Evolutionary conservation across 2,888 invertebrate species (phyloP).

Genomic region (Nineta flava): DNA sequence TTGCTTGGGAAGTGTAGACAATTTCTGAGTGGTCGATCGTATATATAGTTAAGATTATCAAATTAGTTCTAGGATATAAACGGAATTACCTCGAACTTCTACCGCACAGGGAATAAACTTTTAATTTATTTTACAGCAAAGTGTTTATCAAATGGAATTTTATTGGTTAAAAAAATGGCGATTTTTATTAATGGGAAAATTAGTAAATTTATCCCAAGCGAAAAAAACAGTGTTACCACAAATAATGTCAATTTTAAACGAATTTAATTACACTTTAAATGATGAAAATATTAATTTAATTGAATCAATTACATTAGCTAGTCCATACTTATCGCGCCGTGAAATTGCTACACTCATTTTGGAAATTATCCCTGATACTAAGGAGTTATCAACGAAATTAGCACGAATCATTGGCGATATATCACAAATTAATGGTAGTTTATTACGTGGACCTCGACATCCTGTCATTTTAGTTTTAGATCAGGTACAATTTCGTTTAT

Average conservation of each 20-base stretch:
- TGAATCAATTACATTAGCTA: conserved; percentile 14
- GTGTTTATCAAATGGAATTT: conserved; percentile 40
- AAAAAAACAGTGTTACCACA: conserved; percentile 29
- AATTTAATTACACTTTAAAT: conserved; percentile 12
- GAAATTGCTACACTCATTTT: conserved; percentile 28
- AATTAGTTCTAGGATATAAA: too few species aligned
- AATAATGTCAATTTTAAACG: conserved; percentile 33
- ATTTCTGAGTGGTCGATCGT: too few species aligned
- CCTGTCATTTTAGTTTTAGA: conserved; percentile 52
- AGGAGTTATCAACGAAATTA: conserved; percentile 13
- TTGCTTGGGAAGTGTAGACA: too few species aligned
- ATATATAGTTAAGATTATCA: too few species aligned
- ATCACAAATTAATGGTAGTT: conserved; percentile 27
- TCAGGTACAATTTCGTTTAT: conserved; percentile 33
- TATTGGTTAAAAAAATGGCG: conserved; percentile 49
- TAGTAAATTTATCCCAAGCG: conserved; percentile 27
- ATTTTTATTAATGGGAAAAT: conserved; percentile 42
- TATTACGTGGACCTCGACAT: conserved; percentile 34
- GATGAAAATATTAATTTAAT: conserved; percentile 2
- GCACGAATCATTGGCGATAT: conserved; percentile 14
- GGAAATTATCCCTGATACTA: conserved; percentile 22
- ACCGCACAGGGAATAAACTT: too few species aligned
- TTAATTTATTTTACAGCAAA: conserved; percentile 28
- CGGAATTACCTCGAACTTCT: too few species aligned
- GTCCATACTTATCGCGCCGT: conserved; percentile 21